A percentile compares a stretch with the other conserved stretches of the same genome.
phyloP scores from a whole-genome alignment of 1,140 invertebrate species.

The Olivierus martensii region DNA sequence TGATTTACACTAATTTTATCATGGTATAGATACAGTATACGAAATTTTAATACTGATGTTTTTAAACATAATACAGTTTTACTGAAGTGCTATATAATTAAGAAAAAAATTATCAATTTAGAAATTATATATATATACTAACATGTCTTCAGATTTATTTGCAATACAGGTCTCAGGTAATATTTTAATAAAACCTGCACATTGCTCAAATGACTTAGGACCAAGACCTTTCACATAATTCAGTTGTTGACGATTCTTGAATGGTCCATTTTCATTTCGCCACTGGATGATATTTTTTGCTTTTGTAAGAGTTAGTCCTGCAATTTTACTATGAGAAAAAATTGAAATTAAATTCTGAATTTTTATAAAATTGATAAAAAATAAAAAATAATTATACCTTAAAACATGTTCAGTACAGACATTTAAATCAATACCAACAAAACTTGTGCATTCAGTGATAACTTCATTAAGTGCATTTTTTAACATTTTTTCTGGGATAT shows the following conservation, averaged over 20 bases:
- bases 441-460: slow-evolving; percentile 66
- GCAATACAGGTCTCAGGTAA: slow-evolving; percentile 32
- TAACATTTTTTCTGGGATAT: slow-evolving; percentile 60
- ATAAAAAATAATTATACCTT: slow-evolving; percentile 36
- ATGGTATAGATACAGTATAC: no score
- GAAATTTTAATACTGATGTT: no score
- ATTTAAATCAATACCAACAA: slow-evolving; percentile 82
- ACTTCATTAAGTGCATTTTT: slow-evolving; percentile 54
- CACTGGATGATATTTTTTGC: slow-evolving; percentile 63
- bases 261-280: slow-evolving; percentile 50
- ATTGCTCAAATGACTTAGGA: slow-evolving; percentile 68
- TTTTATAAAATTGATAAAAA: neutral
- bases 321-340: slow-evolving; percentile 46
- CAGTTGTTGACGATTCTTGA: slow-evolving; percentile 55
- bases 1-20: no score
- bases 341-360: neutral
- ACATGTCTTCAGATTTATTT: neutral
- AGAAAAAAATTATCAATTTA: no score
- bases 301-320: slow-evolving; percentile 55
- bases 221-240: slow-evolving; percentile 62
- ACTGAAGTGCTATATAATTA: no score
- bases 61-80: no score
- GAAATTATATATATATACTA: no score
- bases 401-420: slow-evolving; percentile 62
- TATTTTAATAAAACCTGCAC: slow-evolving; percentile 73